Evolutionary conservation across 2,113 vertebrate species (phyloP).

Genomic region (Vombatus ursinus): DNA sequence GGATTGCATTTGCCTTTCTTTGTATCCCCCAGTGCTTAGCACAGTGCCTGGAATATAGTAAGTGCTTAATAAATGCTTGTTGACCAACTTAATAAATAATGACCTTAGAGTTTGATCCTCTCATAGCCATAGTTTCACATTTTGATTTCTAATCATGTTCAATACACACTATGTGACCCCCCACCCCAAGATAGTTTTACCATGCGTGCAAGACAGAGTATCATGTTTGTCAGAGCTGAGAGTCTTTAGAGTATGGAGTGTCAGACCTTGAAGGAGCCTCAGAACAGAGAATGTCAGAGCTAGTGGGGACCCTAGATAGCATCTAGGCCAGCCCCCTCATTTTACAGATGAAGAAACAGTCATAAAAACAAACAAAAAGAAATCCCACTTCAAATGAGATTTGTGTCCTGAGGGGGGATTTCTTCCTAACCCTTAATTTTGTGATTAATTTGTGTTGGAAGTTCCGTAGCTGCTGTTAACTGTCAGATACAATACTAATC

Average conservation of each 20-base stretch:
- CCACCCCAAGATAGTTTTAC: background rate
- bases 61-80: background rate
- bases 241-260: background rate
- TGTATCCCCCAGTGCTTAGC: background rate
- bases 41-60: background rate
- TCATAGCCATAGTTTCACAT: background rate
- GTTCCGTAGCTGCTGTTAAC: constrained; percentile 32
- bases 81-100: background rate
- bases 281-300: background rate
- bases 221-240: background rate
- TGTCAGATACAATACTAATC: background rate
- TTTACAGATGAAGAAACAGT: background rate
- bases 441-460: constrained; percentile 52
- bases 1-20: background rate
- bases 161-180: background rate
- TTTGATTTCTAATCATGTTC: background rate
- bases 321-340: background rate
- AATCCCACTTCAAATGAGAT: background rate
- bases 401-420: constrained; percentile 8
- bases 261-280: background rate
- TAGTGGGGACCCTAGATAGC: background rate
- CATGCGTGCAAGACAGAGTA: background rate
- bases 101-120: background rate
- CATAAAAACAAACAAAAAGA: constrained; percentile 44
- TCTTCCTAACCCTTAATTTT: constrained; percentile 35